Percentiles rank a stretch among this genome's conserved stretches.
Conservation (phyloP, 2,888 invertebrate species). For the Harpalus rufipes region DNA sequence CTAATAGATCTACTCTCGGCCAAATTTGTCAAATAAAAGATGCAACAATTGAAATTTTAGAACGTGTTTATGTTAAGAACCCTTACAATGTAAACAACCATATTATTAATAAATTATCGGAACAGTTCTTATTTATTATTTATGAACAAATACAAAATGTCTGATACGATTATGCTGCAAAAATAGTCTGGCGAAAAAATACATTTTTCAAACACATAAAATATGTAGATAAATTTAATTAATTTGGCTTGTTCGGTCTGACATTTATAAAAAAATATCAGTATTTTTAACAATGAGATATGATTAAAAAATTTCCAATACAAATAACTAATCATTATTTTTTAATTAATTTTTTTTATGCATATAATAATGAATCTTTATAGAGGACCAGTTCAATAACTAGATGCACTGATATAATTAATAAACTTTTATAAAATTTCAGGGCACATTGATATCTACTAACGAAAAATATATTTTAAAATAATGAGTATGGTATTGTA, state of each 20-base stretch:
- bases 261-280: slow-evolving; percentile 33
- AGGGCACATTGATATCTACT: background rate
- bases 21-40: too few species aligned
- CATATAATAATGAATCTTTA: slow-evolving; percentile 43
- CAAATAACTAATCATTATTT: slow-evolving; percentile 50
- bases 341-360: slow-evolving; percentile 43
- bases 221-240: slow-evolving; percentile 18
- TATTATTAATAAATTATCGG: too few species aligned
- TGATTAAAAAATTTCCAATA: slow-evolving; percentile 38
- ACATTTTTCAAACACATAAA: background rate
- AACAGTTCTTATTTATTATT: background rate
- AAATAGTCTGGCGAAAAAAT: background rate
- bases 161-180: background rate
- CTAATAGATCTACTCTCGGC: too few species aligned
- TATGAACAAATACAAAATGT: background rate
- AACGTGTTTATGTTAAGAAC: too few species aligned
- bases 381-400: slow-evolving; percentile 34
- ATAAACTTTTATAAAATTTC: slow-evolving; percentile 36
- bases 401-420: slow-evolving; percentile 36
- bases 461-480: background rate
- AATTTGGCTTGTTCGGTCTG: slow-evolving; percentile 14
- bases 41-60: too few species aligned
- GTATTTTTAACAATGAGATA: slow-evolving; percentile 26
- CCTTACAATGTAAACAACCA: too few species aligned
- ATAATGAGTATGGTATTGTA: slow-evolving; percentile 3